Base-by-base conservation (phyloP, 2,113 vertebrate genomes). In the Phrynosoma blainvillii region DNA sequence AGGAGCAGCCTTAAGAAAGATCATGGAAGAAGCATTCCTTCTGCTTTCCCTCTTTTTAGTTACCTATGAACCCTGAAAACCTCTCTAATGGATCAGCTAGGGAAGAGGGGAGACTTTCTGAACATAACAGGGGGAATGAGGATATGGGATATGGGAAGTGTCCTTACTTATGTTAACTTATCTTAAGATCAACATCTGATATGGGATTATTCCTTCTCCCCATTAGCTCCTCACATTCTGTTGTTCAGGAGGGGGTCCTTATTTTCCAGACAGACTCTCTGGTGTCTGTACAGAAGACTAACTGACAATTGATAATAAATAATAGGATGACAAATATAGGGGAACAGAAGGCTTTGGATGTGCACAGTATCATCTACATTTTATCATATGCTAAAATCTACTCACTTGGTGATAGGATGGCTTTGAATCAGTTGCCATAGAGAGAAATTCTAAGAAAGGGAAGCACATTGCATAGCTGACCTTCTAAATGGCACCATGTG, bases 341-440 rank as follows among this genome's bases (percentile, higher is more conserved):
- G 82, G 1, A 87, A n/a, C 12, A 91, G 78, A 79, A 90, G 20
- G 27, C 65, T 75, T 87, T 76, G 56, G 27, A 82, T 2, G 27
- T 89, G 32, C 54, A 84, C 47, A 0, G 0, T 68, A 74, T 40
- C 82, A 78, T 32, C 89, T 59, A 11, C 87, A 10, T 56, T 91
- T 82, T 47, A 62, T 91, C 82, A 83, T 52, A 66, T 65, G 30
- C 40, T 80, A 59, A 62, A 89, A 88, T 84, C 79, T 52, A 11
- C 18, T 88, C 40, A 79, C 52, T 78, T 40, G 84, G 75, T 27
- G 70, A 70, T 5, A 89, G 65, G 40, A 82, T 89, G 54, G 83
- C 89, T 87, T 92, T 84, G 11, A 76, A 87, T 75, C 21, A 88
- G 89, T 92, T 93, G 70, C 85, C 80, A 90, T 85, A 93, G 91